A percentile compares a stretch with the other conserved stretches of the same genome.
Conservation (phyloP, 2,797 vertebrate species). For the Emydoidea blandingii region DNA sequence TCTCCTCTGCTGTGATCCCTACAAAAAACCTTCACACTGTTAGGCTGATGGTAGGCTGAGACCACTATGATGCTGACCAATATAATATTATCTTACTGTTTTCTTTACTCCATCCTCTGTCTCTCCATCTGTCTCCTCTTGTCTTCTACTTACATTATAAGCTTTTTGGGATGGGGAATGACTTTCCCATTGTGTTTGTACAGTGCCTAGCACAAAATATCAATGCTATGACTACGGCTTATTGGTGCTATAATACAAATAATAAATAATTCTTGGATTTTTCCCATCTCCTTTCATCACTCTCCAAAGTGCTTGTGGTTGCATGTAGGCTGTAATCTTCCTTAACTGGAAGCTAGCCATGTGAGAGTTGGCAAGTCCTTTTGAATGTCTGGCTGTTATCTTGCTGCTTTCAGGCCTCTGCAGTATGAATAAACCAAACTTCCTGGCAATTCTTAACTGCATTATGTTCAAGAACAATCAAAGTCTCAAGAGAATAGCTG, state of each 20-base stretch:
- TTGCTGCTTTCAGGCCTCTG: conserved; percentile 49
- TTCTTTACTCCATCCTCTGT: neutral
- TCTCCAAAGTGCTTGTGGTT: conserved; percentile 40
- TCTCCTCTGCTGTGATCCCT: neutral
- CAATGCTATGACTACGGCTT: neutral
- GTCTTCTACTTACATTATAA: neutral
- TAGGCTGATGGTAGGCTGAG: neutral
- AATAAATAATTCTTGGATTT: neutral
- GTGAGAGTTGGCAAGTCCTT: conserved; percentile 42
- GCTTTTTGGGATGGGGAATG: neutral
- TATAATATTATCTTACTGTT: neutral
- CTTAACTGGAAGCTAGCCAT: conserved; percentile 55
- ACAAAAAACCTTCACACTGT: neutral
- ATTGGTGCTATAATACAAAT: neutral
- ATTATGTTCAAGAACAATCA: conserved; percentile 48
- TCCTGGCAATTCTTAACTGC: conserved; percentile 59
- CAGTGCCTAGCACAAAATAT: neutral
- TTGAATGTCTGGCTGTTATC: conserved; percentile 59
- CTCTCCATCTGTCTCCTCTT: neutral
- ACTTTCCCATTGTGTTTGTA: neutral
- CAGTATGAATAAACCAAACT: conserved; percentile 69
- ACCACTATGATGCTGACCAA: neutral
- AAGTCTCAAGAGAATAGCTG: conserved; percentile 49
- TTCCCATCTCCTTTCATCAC: conserved; percentile 2
- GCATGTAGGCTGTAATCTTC: conserved; percentile 50